Conservation (phyloP, 1,140 invertebrate species). For the Camponotus floridanus region DNA sequence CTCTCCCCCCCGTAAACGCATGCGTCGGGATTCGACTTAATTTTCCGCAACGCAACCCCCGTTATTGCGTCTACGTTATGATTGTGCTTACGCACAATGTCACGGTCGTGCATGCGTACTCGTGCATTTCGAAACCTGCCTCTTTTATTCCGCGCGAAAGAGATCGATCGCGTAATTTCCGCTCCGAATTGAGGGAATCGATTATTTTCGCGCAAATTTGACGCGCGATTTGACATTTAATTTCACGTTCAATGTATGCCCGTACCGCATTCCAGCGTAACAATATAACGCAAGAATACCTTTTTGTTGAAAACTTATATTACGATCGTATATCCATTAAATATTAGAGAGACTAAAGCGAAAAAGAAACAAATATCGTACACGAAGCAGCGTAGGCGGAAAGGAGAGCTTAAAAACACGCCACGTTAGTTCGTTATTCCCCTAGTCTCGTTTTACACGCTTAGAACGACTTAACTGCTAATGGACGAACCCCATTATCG, state of each 20-base stretch:
- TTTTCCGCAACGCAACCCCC: conserved; percentile 37
- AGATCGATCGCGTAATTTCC: conserved; percentile 12
- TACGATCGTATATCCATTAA: conserved; percentile 2
- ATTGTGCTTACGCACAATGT: conserved; percentile 48
- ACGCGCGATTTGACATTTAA: background rate
- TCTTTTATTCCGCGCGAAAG: background rate
- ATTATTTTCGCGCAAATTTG: background rate
- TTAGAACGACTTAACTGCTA: conserved; percentile 3
- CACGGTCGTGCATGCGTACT: conserved; percentile 43
- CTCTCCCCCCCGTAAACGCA: background rate
- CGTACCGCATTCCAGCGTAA: background rate
- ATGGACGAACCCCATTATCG: conserved; percentile 23
- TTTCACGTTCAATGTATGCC: background rate
- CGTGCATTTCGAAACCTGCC: background rate
- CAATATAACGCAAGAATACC: background rate
- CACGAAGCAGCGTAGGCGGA: background rate
- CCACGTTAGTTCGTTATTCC: background rate
- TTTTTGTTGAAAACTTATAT: background rate
- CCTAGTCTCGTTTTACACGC: background rate
- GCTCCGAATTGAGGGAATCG: background rate
- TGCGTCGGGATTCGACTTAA: conserved; percentile 46
- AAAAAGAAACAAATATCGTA: background rate
- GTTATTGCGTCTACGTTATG: conserved; percentile 21
- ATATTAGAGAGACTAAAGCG: background rate
- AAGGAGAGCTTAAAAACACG: conserved; percentile 24